Evolutionary conservation across 2,888 invertebrate species (phyloP).

Genomic region (Eristalinus sepulchralis): DNA sequence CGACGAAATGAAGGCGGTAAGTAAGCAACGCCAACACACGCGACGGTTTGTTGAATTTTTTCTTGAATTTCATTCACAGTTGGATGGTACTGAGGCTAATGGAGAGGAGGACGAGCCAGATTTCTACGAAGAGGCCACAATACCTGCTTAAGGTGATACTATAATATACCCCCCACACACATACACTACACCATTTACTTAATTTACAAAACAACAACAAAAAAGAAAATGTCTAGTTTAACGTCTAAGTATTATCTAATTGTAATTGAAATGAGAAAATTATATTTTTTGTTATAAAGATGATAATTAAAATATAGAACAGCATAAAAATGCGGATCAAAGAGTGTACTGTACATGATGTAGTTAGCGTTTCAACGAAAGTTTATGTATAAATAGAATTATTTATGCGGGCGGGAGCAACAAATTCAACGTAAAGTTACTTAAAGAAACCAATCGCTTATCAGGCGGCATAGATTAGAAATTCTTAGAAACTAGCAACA

Average conservation of each 20-base stretch:
- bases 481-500: neutral
- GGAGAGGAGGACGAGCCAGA: slow-evolving; percentile 94
- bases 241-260: slow-evolving; percentile 63
- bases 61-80: slow-evolving; percentile 81
- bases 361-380: slow-evolving; percentile 62
- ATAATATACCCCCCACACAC: neutral
- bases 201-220: slow-evolving; percentile 24
- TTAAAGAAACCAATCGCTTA: neutral
- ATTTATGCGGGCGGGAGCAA: slow-evolving; percentile 54
- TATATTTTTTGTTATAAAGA: slow-evolving; percentile 43
- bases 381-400: slow-evolving; percentile 29
- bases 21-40: slow-evolving; percentile 74
- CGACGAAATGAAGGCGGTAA: slow-evolving; percentile 92
- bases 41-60: neutral
- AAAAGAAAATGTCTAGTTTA: slow-evolving; percentile 38
- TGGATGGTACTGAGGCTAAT: slow-evolving; percentile 92
- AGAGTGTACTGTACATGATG: slow-evolving; percentile 44
- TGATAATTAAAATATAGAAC: neutral
- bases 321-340: slow-evolving; percentile 16
- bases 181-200: slow-evolving; percentile 19
- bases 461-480: slow-evolving; percentile 1
- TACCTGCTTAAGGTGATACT: slow-evolving; percentile 85
- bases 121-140: slow-evolving; percentile 95
- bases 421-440: slow-evolving; percentile 29
- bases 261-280: slow-evolving; percentile 46